Conservation (phyloP, 2,888 invertebrate genomes). For the Oligia latruncula region DNA sequence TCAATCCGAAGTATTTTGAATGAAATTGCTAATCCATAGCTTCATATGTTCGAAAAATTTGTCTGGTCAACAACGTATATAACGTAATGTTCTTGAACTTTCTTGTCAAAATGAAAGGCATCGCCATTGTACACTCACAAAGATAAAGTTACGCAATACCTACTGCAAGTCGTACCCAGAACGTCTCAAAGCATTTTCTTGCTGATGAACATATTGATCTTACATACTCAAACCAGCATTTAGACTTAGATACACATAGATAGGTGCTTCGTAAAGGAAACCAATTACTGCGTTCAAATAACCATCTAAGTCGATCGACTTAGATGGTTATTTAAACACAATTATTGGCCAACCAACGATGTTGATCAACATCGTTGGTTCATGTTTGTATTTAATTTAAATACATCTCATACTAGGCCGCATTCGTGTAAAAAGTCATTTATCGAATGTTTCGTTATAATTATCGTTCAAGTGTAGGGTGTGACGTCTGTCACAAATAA, state of each 20-base stretch:
- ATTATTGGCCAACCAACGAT: too few species aligned
- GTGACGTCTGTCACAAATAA: neutral
- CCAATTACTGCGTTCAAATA: constrained; percentile 66
- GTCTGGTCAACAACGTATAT: neutral
- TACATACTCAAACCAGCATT: constrained; percentile 3
- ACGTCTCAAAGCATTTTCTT: neutral
- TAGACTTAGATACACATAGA: constrained; percentile 11
- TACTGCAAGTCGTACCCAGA: neutral
- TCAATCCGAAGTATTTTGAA: neutral
- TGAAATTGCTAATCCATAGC: neutral
- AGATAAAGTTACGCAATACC: neutral
- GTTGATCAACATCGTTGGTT: constrained; percentile 52
- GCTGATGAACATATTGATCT: neutral
- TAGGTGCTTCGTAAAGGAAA: constrained; percentile 36
- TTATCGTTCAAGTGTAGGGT: constrained; percentile 39
- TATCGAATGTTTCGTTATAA: constrained; percentile 58
- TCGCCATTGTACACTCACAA: neutral
- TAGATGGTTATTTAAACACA: too few species aligned
- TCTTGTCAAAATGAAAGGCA: neutral
- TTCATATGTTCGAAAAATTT: neutral
- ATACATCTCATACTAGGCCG: constrained; percentile 43
- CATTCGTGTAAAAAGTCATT: constrained; percentile 55
- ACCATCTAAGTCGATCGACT: constrained; percentile 40
- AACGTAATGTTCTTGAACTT: neutral
- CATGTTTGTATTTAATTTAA: constrained; percentile 68